Conservation (phyloP, 2,113 vertebrate genomes). For the Mustela nigripes region DNA sequence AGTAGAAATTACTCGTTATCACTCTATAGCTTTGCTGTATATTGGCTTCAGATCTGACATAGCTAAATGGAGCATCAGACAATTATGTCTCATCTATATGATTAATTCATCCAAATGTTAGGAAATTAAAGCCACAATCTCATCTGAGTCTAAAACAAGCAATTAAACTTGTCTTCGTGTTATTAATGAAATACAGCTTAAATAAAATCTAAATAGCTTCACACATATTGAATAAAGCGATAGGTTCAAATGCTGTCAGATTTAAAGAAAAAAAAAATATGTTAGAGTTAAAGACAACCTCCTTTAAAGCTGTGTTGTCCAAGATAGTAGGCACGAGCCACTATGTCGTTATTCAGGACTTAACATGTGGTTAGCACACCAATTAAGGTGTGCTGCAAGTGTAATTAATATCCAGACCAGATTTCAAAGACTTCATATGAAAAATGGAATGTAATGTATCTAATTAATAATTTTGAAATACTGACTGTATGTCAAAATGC, state of each 20-base stretch:
- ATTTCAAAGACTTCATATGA: not conserved
- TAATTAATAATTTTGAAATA: slow-evolving; percentile 24
- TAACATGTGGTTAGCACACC: not conserved
- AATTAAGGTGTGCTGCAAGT: not conserved
- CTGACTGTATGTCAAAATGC: not conserved
- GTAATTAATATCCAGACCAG: not conserved
- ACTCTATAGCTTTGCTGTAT: slow-evolving; percentile 4
- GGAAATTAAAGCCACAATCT: slow-evolving; percentile 74
- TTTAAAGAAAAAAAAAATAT: not conserved
- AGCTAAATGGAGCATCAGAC: slow-evolving; percentile 65
- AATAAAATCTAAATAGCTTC: slow-evolving; percentile 67
- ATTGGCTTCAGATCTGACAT: slow-evolving; percentile 67
- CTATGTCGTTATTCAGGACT: not conserved
- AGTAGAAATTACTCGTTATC: slow-evolving; percentile 54
- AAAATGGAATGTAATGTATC: not conserved
- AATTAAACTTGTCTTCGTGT: slow-evolving; percentile 69
- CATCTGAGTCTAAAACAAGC: slow-evolving; percentile 72
- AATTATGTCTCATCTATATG: slow-evolving; percentile 70
- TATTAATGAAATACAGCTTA: slow-evolving; percentile 66
- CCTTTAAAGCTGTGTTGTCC: not conserved
- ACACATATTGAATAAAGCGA: slow-evolving; percentile 55
- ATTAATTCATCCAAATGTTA: slow-evolving; percentile 75
- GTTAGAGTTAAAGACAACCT: not conserved
- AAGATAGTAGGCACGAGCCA: not conserved
- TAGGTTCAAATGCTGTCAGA: not conserved